phyloP scores from a whole-genome alignment of 37 sponge, comb jelly and placozoan species.

The Ephydatia muelleri region DNA sequence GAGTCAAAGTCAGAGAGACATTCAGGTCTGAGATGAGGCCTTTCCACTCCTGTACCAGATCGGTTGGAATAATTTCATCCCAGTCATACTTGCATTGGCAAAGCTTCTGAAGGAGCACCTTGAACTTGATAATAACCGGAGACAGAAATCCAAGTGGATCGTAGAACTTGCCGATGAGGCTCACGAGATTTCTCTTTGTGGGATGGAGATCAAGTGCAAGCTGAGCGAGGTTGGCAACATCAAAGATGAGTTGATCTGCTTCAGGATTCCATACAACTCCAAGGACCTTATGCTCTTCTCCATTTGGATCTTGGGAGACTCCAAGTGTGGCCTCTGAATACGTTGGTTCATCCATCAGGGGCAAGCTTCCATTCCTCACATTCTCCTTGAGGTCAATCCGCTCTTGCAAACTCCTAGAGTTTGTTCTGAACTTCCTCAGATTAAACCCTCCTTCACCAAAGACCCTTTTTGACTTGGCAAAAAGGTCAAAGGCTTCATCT shows the following conservation, averaged over 20 bases:
- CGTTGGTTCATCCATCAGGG: background rate
- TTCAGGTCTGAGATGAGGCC: background rate
- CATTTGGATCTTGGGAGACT: background rate
- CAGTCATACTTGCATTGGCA: slow-evolving; percentile 1
- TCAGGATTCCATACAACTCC: slow-evolving; percentile 16
- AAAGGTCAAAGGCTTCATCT: slow-evolving; percentile 10
- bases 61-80: slow-evolving; percentile 9
- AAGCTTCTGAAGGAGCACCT: slow-evolving; percentile 23
- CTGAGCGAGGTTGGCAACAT: background rate
- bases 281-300: slow-evolving; percentile 21
- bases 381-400: background rate
- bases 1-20: background rate
- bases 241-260: slow-evolving; percentile 21
- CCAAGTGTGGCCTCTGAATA: background rate
- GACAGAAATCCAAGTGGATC: slow-evolving; percentile 27
- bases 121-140: slow-evolving; percentile 11
- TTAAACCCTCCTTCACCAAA: slow-evolving; percentile 11
- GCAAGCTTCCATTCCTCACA: background rate
- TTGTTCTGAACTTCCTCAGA: slow-evolving; percentile 27
- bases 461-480: background rate
- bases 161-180: slow-evolving; percentile 15
- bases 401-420: background rate
- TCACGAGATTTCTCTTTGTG: slow-evolving; percentile 4
- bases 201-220: background rate
- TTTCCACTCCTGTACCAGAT: background rate